Percentiles rank a stretch among this genome's conserved stretches.
Evolutionary conservation across 2,113 vertebrate genomes (phyloP).

Genomic region (Leucoraja erinaceus): DNA sequence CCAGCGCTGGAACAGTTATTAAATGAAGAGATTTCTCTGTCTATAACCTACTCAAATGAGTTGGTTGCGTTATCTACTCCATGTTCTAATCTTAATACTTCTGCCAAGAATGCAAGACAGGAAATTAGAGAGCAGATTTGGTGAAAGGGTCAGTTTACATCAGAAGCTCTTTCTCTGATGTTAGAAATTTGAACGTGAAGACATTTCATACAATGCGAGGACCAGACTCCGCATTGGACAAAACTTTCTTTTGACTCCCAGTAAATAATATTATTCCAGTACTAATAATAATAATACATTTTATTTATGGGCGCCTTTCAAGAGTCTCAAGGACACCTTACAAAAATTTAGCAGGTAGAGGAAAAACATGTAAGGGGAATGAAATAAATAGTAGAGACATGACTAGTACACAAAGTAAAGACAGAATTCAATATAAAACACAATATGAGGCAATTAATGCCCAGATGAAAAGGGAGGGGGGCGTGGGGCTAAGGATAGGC

Average conservation of each 20-base stretch:
- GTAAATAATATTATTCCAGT: background rate
- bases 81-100: background rate
- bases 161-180: background rate
- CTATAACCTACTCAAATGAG: background rate
- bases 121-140: conserved; percentile 5
- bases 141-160: background rate
- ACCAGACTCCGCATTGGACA: background rate
- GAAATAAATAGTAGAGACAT: too few relatives aligned
- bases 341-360: too few relatives aligned
- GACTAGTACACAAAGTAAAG: too few relatives aligned
- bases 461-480: too few relatives aligned
- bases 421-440: too few relatives aligned
- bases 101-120: conserved; percentile 8
- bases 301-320: too few relatives aligned
- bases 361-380: too few relatives aligned
- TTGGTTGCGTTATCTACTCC: background rate
- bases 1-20: background rate
- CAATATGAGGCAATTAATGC: too few relatives aligned
- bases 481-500: too few relatives aligned
- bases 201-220: background rate
- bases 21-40: background rate
- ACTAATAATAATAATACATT: too few relatives aligned
- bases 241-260: background rate
- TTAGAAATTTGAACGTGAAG: background rate
- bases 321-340: too few relatives aligned